Conservation (phyloP, 2,888 invertebrate species). For the Eudemis profundana region DNA sequence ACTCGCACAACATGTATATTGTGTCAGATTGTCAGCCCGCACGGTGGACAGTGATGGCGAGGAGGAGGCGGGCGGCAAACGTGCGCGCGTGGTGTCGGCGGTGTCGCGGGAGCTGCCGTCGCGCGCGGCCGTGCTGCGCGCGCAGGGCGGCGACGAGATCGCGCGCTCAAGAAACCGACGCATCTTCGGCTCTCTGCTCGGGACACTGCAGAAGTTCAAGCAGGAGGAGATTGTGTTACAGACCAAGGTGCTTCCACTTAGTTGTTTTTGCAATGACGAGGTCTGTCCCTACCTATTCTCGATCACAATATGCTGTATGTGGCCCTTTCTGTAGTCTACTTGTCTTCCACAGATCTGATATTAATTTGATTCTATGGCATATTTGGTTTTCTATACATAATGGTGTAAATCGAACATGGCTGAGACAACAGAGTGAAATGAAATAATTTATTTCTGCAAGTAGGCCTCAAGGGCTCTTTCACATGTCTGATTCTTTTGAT, state of each 20-base stretch:
- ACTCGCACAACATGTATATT: background rate
- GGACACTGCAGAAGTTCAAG: constrained; percentile 97
- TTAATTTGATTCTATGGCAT: too few species aligned
- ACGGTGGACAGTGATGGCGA: constrained; percentile 81
- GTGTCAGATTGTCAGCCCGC: constrained; percentile 72
- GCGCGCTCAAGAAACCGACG: constrained; percentile 94
- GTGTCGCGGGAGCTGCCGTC: constrained; percentile 95
- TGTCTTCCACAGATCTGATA: too few species aligned
- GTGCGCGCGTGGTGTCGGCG: constrained; percentile 86
- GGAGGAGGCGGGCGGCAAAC: constrained; percentile 67
- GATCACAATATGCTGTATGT: too few species aligned
- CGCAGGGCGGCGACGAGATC: constrained; percentile 93
- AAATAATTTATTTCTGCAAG: too few species aligned
- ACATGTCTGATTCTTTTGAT: too few species aligned
- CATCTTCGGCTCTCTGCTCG: constrained; percentile 98
- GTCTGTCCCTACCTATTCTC: too few species aligned
- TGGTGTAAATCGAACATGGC: too few species aligned
- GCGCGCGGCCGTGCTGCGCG: constrained; percentile 83
- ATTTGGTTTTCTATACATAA: too few species aligned
- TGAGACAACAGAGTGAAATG: too few species aligned
- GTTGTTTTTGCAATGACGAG: too few species aligned
- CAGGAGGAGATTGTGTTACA: constrained; percentile 96
- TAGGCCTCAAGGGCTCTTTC: too few species aligned
- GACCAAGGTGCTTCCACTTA: constrained; percentile 87
- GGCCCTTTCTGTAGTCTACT: too few species aligned